Base-by-base conservation (phyloP, 1,140 invertebrate species). In the Sesamia nonagrioides region DNA sequence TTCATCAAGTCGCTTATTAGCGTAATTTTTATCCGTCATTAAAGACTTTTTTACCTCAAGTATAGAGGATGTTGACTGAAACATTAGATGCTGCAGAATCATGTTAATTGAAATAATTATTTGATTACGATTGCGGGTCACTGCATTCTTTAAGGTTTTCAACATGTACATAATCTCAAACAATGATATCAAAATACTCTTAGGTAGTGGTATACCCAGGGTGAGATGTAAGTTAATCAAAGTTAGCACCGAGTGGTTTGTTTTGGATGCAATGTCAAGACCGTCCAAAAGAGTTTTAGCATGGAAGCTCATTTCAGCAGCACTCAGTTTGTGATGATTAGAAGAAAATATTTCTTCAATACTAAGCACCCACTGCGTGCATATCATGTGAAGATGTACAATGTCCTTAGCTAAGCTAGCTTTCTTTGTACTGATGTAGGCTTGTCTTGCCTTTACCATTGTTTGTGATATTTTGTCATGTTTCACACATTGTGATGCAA, bases 151-250 rank as follows among this genome's bases (percentile, higher is more conserved):
- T 83, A 98, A 96, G 15, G 96, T 96, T 94, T 98, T 98, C 8
- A 99, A 93, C 11, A 98, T 93, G 92, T 99, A 98, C 42, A 98
- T 95, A 11, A 99, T 94, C 88, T 96, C 96, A 94, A 98, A 99
- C 37, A 99, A 92, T 17, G 96, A 95, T 50, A 97, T 95, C 5
- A 98, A 96, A 48, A 97, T 96, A 33, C 96, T 96, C 91, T 98
- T 98, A 1, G 96, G 97, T 94, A 99, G 97, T 17, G 98, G 97
- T 87, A 97, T 96, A 52, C 96, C 96, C 45, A 98, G 95, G 11
- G 96, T 95, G 1, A 97, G 96, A 91, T 99, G 98, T 50, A 98
- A 94, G 95, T 98, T 98, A 73, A 98, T 97, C n/a, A 98, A 92
- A 73, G 95, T 96, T 45, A 95, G 95, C 9, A 97, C 90, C 40